phyloP scores from a whole-genome alignment of 1,140 invertebrate species.

The Octopus bimaculoides region DNA sequence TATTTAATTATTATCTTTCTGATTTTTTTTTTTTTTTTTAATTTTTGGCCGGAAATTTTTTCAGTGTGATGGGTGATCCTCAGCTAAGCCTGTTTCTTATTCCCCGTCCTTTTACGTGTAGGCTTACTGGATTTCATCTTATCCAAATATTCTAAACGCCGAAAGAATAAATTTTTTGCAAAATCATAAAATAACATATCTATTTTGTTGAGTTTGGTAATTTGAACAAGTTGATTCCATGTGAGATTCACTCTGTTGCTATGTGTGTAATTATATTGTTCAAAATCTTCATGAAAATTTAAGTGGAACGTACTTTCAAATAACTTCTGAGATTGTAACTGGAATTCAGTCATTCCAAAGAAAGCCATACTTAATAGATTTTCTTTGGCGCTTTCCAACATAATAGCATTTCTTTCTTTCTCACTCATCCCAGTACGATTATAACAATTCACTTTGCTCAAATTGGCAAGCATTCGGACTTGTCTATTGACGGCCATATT shows the following conservation, averaged over 20 bases:
- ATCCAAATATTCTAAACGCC: conserved; percentile 61
- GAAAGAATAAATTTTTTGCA: conserved; percentile 83
- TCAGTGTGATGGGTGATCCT: too few relatives aligned
- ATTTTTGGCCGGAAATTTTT: too few relatives aligned
- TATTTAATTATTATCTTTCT: too few relatives aligned
- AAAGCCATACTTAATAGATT: conserved; percentile 94
- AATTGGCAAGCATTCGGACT: conserved; percentile 89
- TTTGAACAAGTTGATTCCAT: conserved; percentile 70
- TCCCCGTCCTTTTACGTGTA: too few relatives aligned
- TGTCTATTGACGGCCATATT: conserved; percentile 96
- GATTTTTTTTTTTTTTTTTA: too few relatives aligned
- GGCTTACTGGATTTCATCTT: too few relatives aligned
- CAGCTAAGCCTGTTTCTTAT: too few relatives aligned
- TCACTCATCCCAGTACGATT: conserved; percentile 74
- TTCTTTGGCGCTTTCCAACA: conserved; percentile 90
- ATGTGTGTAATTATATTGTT: conserved; percentile 48
- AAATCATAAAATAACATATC: conserved; percentile 93
- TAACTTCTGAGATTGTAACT: conserved; percentile 89
- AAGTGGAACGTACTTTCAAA: conserved; percentile 98
- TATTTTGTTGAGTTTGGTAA: conserved; percentile 80
- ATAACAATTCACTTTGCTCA: conserved; percentile 93
- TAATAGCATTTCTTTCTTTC: conserved; percentile 69
- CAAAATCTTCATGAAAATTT: conserved; percentile 56
- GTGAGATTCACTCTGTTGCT: conserved; percentile 65
- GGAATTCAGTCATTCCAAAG: conserved; percentile 94